Percentiles rank a stretch among this genome's conserved stretches.
Conservation (phyloP, 2,888 invertebrate species). For the Plebejus anna region DNA sequence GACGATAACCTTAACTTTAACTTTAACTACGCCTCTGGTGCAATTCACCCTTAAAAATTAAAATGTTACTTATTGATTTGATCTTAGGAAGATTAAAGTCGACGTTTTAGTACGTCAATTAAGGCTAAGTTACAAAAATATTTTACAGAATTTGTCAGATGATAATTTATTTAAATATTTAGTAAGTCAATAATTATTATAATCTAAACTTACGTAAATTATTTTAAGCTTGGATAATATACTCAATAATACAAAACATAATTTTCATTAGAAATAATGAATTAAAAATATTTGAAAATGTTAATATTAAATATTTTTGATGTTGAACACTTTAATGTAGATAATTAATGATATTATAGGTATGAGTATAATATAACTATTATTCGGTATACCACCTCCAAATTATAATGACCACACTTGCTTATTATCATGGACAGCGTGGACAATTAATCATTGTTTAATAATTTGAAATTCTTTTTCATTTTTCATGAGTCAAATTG, state of each 20-base stretch:
- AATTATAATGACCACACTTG: neutral
- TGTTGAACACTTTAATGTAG: no score
- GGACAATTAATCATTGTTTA: neutral
- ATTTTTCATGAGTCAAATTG: neutral
- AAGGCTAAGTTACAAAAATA: neutral
- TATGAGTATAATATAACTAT: no score
- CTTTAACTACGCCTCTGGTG: neutral
- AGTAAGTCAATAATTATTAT: neutral
- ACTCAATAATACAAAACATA: no score
- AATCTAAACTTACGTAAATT: no score
- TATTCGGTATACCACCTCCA: neutral
- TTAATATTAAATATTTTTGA: no score
- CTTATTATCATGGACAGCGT: neutral
- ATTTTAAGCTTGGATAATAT: no score
- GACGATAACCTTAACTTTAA: no score
- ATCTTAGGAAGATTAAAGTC: neutral
- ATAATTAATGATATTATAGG: no score
- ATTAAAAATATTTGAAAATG: no score
- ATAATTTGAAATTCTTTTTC: neutral
- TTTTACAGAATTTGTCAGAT: neutral
- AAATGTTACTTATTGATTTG: neutral
- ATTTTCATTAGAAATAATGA: no score
- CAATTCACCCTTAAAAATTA: no score
- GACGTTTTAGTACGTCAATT: neutral
- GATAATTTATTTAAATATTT: neutral